Evolutionary conservation across 2,113 vertebrate genomes (phyloP).

Genomic region (Triplophysa rosa): DNA sequence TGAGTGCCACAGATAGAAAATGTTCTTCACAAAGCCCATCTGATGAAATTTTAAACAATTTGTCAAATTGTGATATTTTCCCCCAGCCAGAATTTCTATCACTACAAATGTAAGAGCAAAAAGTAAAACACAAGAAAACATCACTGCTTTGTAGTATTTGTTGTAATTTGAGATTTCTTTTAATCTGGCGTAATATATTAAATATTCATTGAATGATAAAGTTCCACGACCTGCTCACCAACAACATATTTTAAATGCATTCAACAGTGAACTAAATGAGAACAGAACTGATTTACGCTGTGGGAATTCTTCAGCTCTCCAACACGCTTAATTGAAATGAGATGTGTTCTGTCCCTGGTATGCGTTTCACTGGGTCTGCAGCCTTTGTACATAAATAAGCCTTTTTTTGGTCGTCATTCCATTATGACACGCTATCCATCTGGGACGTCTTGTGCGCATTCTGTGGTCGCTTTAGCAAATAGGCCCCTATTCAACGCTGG

Average conservation of each 20-base stretch:
- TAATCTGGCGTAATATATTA: background rate
- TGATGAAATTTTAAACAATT: slow-evolving; percentile 6
- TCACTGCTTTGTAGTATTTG: too few relatives aligned
- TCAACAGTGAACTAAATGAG: slow-evolving; percentile 25
- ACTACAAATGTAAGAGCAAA: background rate
- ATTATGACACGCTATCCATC: slow-evolving; percentile 58
- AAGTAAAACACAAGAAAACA: slow-evolving; percentile 2
- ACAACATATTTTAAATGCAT: background rate
- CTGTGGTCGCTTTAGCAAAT: slow-evolving; percentile 50
- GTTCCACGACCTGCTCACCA: slow-evolving; percentile 1
- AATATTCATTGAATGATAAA: background rate
- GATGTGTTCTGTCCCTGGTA: slow-evolving; percentile 56
- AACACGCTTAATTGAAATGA: slow-evolving; percentile 44
- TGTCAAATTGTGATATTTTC: background rate
- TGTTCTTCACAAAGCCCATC: background rate
- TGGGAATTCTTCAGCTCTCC: slow-evolving; percentile 46
- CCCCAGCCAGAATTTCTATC: background rate
- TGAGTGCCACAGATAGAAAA: background rate
- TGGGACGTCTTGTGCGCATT: slow-evolving; percentile 55
- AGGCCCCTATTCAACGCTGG: slow-evolving; percentile 52
- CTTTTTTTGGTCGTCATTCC: slow-evolving; percentile 52
- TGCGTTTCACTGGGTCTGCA: slow-evolving; percentile 53
- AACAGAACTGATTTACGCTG: slow-evolving; percentile 45
- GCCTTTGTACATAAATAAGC: slow-evolving; percentile 64
- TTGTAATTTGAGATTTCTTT: too few relatives aligned